A percentile compares a stretch with the other conserved stretches of the same genome.
Conservation (phyloP, 2,888 invertebrate species). For the Lasioglossum marginatum region DNA sequence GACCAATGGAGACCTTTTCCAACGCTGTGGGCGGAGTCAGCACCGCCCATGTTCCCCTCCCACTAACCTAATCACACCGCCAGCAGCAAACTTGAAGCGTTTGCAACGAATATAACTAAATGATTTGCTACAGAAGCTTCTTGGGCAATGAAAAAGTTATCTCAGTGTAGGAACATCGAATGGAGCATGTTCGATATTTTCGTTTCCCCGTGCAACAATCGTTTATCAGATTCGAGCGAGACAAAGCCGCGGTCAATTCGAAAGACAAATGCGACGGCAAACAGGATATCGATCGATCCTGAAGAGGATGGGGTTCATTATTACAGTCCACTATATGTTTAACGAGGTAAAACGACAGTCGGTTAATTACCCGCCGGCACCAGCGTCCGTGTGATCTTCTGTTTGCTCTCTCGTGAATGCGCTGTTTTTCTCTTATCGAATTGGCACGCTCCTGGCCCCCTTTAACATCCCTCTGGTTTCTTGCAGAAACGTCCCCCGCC, state of each 20-base stretch:
- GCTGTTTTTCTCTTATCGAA: not conserved
- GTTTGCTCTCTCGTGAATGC: not conserved
- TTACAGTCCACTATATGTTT: conserved; percentile 60
- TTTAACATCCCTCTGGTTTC: not conserved
- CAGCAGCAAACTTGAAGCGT: no score
- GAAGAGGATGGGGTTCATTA: conserved; percentile 52
- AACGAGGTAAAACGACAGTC: conserved; percentile 53
- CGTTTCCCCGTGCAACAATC: not conserved
- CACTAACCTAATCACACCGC: not conserved
- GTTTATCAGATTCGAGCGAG: not conserved
- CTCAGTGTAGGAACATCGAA: not conserved
- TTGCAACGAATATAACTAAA: no score
- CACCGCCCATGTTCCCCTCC: not conserved
- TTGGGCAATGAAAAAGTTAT: not conserved
- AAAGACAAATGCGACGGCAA: conserved; percentile 35
- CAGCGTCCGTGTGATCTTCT: not conserved
- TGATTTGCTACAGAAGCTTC: not conserved
- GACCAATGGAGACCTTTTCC: not conserved
- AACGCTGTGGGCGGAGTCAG: not conserved
- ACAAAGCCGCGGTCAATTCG: not conserved
- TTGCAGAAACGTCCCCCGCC: not conserved
- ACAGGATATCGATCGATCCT: conserved; percentile 46
- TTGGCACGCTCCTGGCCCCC: not conserved
- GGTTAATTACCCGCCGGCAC: conserved; percentile 59
- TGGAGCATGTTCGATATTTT: not conserved